Evolutionary conservation across 2,797 vertebrate species (phyloP).

Genomic region (Nothura maculosa): DNA sequence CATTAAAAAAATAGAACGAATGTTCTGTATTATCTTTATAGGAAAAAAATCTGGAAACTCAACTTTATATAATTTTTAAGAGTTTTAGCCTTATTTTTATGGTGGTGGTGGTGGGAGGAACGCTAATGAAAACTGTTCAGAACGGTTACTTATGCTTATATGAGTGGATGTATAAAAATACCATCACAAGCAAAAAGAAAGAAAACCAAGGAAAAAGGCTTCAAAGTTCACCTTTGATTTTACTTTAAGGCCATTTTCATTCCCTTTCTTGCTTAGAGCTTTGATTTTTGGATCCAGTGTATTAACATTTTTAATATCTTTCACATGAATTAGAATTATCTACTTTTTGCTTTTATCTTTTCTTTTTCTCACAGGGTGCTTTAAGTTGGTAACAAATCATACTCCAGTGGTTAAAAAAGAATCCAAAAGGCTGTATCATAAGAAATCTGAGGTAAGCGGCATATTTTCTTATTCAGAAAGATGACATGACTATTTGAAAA

Average conservation of each 20-base stretch:
- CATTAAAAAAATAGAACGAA: background rate
- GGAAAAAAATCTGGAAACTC: accelerated
- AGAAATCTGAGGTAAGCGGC: background rate
- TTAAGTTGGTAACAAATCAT: background rate
- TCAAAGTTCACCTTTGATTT: background rate
- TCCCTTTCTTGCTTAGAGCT: background rate
- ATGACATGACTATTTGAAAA: background rate
- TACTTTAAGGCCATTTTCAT: background rate
- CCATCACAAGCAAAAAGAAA: background rate
- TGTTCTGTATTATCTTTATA: background rate
- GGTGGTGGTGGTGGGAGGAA: background rate
- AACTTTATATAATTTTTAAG: background rate
- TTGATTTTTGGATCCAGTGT: background rate
- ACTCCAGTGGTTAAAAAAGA: background rate
- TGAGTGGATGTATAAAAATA: background rate
- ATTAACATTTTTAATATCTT: background rate
- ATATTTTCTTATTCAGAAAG: background rate
- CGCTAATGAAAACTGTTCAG: background rate
- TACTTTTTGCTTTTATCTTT: background rate
- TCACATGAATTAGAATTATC: background rate
- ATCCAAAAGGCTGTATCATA: background rate
- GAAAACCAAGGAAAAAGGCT: background rate
- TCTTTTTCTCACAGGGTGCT: background rate
- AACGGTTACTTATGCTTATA: background rate
- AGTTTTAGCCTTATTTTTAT: background rate